phyloP scores from a whole-genome alignment of 2,888 invertebrate species.

The Criorhina ranunculi region DNA sequence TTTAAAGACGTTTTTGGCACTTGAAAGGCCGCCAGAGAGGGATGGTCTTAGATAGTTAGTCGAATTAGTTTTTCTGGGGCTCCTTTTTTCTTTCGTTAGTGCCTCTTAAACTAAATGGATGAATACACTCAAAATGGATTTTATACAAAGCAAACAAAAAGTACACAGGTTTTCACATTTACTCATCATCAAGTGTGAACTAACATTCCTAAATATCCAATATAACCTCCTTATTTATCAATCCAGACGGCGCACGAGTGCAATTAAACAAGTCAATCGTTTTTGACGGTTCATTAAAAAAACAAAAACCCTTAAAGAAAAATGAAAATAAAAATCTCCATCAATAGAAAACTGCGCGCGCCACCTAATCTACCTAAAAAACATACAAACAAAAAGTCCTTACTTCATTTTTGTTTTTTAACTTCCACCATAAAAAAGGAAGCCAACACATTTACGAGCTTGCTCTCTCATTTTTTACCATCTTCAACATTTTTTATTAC shows the following conservation, averaged over 20 bases:
- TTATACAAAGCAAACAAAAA: too few species aligned
- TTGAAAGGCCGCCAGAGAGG: too few species aligned
- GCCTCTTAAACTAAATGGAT: too few species aligned
- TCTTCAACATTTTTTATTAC: conserved; percentile 25
- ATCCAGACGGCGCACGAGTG: conserved; percentile 33
- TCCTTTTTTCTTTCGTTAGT: too few species aligned
- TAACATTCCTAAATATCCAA: neutral
- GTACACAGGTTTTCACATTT: neutral
- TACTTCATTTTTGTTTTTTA: conserved; percentile 15
- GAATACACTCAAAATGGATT: too few species aligned
- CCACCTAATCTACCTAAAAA: conserved; percentile 48
- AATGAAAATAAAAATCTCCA: conserved; percentile 24
- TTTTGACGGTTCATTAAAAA: conserved; percentile 44
- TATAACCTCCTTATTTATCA: conserved; percentile 22
- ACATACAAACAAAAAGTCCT: conserved; percentile 33
- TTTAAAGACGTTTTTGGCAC: too few species aligned
- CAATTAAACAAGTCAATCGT: conserved; percentile 49
- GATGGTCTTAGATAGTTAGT: too few species aligned
- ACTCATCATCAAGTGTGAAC: neutral
- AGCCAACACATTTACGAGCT: conserved; percentile 19
- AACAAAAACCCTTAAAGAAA: conserved; percentile 31
- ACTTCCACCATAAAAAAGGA: conserved; percentile 48
- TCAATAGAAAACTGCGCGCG: conserved; percentile 51
- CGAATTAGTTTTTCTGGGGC: too few species aligned
- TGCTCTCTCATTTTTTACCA: conserved; percentile 20